Evolutionary conservation across 2,888 invertebrate genomes (phyloP), one percentile per base, ranked within the genome.

Genomic region (Sarcophaga variegata): DNA sequence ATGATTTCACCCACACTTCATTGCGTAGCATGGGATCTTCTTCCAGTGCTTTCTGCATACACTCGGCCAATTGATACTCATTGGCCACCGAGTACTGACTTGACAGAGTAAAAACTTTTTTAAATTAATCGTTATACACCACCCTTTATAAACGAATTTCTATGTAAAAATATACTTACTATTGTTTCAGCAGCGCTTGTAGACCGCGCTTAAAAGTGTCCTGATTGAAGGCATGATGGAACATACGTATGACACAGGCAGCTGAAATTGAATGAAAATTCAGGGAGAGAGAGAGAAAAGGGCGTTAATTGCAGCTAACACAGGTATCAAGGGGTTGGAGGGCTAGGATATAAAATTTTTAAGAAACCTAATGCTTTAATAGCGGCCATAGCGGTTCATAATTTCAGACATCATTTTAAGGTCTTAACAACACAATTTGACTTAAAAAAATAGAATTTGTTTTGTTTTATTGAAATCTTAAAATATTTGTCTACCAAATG

Each of bases 161-260:
- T 54, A 54, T 12, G 54, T 22, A 72, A 83, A 76, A 67, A 62
- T 17, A n/a, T 81, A 93, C 93, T 93, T 92, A 93, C 93, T 91
- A 92, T 91, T 91, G 92, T 5, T 83, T 90, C 20, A 93, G 83
- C 76, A 89, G 93, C 2, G 79, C 83, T 10, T 88, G 89, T 20
- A 93, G 88, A 49, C 91, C 93, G 1, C 89, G 89, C 60, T 92
- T 89, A 76, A 93, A 93, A 2, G 91, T 90, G 80, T 91, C 90
- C 71, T 90, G 90, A 17, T 91, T 90, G 37, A 93, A 92, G 66
- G 93, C 93, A 59, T 93, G 92, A 85, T 93, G 93, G 64, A 93
- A 93, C 93, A 93, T 93, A 83, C 90, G 91, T 22, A 93, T 90
- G 11, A 93, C 91, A 72, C 92, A 92, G 45, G 92, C 92, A 17